These are phyloP conservation scores for Ochotona curzoniae DNA, from an alignment of 2,113 vertebrate species.

Conservation along the genomic window DNA sequence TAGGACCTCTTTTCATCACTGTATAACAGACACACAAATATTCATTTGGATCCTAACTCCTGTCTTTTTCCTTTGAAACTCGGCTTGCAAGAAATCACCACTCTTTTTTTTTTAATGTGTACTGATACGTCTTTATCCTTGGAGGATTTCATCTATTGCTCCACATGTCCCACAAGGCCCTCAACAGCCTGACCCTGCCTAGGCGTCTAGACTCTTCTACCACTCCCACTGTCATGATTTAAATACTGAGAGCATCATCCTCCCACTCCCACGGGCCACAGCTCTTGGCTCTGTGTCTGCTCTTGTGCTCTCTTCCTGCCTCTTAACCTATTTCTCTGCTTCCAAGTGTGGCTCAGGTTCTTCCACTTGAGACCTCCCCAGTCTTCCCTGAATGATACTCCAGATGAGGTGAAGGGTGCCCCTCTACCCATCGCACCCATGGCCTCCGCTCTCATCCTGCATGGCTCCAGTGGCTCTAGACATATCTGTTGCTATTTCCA, in stretches of 20 bases:
- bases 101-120: neutral
- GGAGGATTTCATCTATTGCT: neutral
- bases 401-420: neutral
- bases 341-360: neutral
- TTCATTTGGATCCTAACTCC: neutral
- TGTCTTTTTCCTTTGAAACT: neutral
- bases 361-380: neutral
- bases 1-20: neutral
- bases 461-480: neutral
- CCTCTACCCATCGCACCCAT: neutral
- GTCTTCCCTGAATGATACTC: neutral
- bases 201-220: accelerated
- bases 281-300: neutral
- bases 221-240: accelerated
- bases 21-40: neutral
- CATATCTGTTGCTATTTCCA: neutral
- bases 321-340: neutral
- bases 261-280: accelerated
- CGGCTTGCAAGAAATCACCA: neutral
- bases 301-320: neutral
- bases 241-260: neutral
- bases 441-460: too few relatives aligned
- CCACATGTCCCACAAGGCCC: neutral
- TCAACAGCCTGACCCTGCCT: neutral
- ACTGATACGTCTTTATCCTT: neutral